Evolutionary conservation across 1,140 invertebrate species (phyloP), one percentile per base, ranked within the genome.

Genomic region (Formica selysi): DNA sequence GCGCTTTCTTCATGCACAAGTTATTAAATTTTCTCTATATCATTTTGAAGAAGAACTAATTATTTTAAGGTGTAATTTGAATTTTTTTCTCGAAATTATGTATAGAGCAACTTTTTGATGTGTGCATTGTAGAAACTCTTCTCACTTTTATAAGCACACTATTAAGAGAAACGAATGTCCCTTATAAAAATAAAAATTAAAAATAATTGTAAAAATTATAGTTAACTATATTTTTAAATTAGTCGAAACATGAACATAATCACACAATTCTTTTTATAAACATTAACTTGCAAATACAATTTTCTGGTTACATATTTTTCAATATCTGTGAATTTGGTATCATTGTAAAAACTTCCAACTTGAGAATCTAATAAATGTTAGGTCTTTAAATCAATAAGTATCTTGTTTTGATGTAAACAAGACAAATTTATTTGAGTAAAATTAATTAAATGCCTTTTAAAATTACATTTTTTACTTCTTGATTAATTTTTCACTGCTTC

Each of bases 401-500:
- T 61, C 8, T 22, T 22, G 29, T 44, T 68, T 68, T 4, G 22
- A 22, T 7, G 10, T 22, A 38, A 38, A 38, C 0, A 51, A 54
- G 11, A 67, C 2, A 62, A 44, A 79, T 79, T 44, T 26, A 36
- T 36, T 51, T 68, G 59, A 44, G 19, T n/a, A 36, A 10, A 11
- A 68, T 80, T 64, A 44, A 54, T 79, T 32, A 76, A 36, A 44
- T 36, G 19, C 4, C 3, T 13, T 57, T 38, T 38, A 57, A 51
- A 68, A 36, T 36, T 10, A 79, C 4, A 22, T 44, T 44, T 26
- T 44, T 44, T 64, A 19, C 16, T 36, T 64, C 29, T 38, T 38
- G n/a, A 51, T 68, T 38, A 71, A 61, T 59, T 32, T 51, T 32
- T 81, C 13, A 73, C 4, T 80, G 71, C 44, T 74, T 70, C 76